Evolutionary conservation across 2,113 vertebrate genomes (phyloP).

Genomic region (Osmerus mordax): DNA sequence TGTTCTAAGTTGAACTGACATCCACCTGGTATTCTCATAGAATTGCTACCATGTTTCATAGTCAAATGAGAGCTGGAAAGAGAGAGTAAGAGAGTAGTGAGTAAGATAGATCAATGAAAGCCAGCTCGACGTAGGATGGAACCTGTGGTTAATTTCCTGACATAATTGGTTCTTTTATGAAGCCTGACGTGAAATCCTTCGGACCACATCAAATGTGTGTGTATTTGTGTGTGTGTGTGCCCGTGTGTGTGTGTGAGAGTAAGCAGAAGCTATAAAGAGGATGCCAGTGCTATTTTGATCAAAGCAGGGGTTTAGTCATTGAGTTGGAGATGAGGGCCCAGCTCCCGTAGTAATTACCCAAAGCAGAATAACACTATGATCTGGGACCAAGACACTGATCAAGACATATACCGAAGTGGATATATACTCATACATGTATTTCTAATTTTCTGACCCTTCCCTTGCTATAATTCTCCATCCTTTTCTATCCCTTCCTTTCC

Average conservation of each 20-base stretch:
- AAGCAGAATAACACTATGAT: background rate
- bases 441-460: background rate
- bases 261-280: background rate
- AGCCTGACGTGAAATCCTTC: constrained; percentile 32
- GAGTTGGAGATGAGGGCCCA: background rate
- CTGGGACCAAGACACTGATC: background rate
- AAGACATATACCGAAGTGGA: background rate
- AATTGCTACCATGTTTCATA: too few relatives aligned
- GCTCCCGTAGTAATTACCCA: background rate
- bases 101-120: background rate
- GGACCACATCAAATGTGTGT: constrained; percentile 37
- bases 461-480: background rate
- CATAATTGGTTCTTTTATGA: constrained; percentile 46
- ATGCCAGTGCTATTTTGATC: constrained; percentile 8
- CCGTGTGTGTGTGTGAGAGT: constrained; percentile 13
- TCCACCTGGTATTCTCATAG: background rate
- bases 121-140: constrained; percentile 25
- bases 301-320: constrained; percentile 8
- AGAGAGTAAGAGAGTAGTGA: background rate
- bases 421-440: background rate
- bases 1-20: too few relatives aligned
- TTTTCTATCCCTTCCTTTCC: too few relatives aligned
- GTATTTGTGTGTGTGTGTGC: background rate
- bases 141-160: constrained; percentile 39
- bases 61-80: background rate